Percentiles rank a stretch among this genome's conserved stretches.
phyloP scores from a whole-genome alignment of 2,888 invertebrate species.

The Drosophila vallismaia region DNA sequence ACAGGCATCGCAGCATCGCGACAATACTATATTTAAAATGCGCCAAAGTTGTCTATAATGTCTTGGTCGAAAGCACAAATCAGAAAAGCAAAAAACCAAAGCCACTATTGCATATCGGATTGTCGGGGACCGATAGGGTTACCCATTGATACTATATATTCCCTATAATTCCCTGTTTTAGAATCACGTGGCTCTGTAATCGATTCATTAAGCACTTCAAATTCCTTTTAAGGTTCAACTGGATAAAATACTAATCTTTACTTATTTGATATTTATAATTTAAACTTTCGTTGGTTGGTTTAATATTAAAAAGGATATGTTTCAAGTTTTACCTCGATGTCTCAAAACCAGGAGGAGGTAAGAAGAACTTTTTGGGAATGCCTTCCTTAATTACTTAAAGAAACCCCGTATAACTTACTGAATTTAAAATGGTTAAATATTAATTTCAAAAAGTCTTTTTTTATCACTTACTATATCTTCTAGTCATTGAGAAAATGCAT shows the following conservation, averaged over 20 bases:
- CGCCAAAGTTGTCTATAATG: slow-evolving; percentile 46
- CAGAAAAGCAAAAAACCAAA: slow-evolving; percentile 16
- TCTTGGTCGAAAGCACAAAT: slow-evolving; percentile 27
- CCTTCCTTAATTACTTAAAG: too few relatives aligned
- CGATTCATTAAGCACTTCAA: background rate
- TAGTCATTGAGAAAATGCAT: background rate
- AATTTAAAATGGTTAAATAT: too few relatives aligned
- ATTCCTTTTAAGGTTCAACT: background rate
- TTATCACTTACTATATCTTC: background rate
- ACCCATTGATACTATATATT: slow-evolving; percentile 1
- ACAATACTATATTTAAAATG: slow-evolving; percentile 41
- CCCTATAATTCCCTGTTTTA: background rate
- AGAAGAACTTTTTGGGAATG: too few relatives aligned
- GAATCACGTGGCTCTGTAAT: background rate
- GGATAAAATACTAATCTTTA: background rate
- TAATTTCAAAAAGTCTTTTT: background rate
- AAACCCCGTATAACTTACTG: too few relatives aligned
- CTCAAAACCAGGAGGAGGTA: too few relatives aligned
- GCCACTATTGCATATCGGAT: slow-evolving; percentile 33
- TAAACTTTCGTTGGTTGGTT: background rate
- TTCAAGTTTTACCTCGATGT: too few relatives aligned
- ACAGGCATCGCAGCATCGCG: slow-evolving; percentile 33
- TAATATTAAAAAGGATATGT: background rate
- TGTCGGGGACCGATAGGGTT: slow-evolving; percentile 12
- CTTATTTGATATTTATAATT: background rate